Evolutionary conservation across 2,888 invertebrate genomes (phyloP).

Genomic region (Oegoconia quadripuncta): DNA sequence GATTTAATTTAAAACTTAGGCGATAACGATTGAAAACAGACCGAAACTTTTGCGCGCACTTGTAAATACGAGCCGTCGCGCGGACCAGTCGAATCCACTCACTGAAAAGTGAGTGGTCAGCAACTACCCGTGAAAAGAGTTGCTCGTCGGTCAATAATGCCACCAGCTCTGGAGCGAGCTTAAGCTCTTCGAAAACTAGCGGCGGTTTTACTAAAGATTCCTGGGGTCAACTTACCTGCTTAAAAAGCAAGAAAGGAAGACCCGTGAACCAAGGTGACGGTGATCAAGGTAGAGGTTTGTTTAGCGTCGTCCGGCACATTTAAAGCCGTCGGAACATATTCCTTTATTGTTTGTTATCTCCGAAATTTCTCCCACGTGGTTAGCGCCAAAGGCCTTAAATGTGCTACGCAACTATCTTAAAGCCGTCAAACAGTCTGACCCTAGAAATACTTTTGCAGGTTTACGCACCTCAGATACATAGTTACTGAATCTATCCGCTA

Average conservation of each 20-base stretch:
- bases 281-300: neutral
- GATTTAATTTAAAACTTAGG: too few species aligned
- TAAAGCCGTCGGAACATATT: too few species aligned
- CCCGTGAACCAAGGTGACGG: neutral
- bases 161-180: too few species aligned
- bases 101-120: too few species aligned
- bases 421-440: conserved; percentile 11
- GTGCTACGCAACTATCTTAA: conserved; percentile 11
- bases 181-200: too few species aligned
- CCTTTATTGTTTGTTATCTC: neutral
- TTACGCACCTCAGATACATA: conserved; percentile 5
- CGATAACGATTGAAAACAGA: too few species aligned
- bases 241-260: neutral
- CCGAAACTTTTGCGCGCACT: too few species aligned
- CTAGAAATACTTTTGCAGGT: conserved; percentile 1
- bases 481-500: conserved; percentile 3
- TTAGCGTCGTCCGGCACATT: neutral
- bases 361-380: conserved; percentile 7
- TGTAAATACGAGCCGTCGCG: too few species aligned
- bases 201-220: too few species aligned
- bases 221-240: neutral
- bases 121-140: too few species aligned
- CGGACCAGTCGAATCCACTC: too few species aligned
- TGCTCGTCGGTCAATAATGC: too few species aligned
- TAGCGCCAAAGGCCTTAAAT: conserved; percentile 11